Base-by-base conservation (phyloP, 2,888 invertebrate species). In the Drosophila prolongata region DNA sequence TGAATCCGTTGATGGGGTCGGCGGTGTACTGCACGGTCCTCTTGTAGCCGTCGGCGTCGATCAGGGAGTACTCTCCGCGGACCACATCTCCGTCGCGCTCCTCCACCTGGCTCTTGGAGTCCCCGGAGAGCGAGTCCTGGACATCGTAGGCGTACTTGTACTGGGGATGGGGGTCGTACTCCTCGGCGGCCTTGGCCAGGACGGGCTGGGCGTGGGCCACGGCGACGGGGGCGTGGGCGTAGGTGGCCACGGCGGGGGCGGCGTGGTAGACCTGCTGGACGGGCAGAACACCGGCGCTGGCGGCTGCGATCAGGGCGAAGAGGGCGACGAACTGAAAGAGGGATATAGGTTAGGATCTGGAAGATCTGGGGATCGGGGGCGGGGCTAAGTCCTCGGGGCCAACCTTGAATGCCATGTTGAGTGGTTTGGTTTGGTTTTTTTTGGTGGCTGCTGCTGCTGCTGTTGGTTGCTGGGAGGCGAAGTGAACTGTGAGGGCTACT, bases 11-110 rank as follows among this genome's bases (percentile, higher is more conserved):
- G 53, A 89, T 76, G 72, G 90, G 79, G 71, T 91, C 91, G 38
- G 91, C 91, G 44, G 90, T 89, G 62, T 91, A 91, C 13, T 90
- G 87, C 24, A 91, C 91, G 40, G 87, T 91, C 57, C 91, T 84
- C 75, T 90, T 89, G 76, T 75, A 88, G 24, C 92, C 92, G 84
- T 92, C 92, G 57, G 92, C 78, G 75, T 92, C 92, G 42, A 91
- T 66, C 53, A 92, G 77, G 3, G 92, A 91, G 76, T 92, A 92
- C 74, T 91, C 91, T 55, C 92, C 92, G 72, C 89, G 89, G n/a
- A 92, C 92, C 10, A 89, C 90, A 79, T 92, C 92, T 53, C 92
- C 92, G 69, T 91, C 90, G 42, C 92, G 91, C 53, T 90, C 88
- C 82, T 92, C 92, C 60, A 90, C 82, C 75, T 92, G 92, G 76